A percentile compares a stretch with the other conserved stretches of the same genome.
phyloP scores from a whole-genome alignment of 2,797 vertebrate genomes.

The Nyctibius grandis region DNA sequence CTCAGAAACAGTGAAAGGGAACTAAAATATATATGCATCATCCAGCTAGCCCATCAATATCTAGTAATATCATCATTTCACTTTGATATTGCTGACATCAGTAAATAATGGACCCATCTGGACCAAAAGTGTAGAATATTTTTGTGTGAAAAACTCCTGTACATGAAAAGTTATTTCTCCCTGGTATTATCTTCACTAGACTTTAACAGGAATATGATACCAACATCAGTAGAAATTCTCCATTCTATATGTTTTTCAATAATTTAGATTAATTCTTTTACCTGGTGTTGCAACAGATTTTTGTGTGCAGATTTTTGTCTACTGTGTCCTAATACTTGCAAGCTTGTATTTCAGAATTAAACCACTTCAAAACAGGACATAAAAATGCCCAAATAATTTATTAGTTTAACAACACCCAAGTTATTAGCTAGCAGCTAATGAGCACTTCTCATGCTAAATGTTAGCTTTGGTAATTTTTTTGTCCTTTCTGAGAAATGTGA shows the following conservation, averaged over 20 bases:
- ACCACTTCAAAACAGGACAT: conserved; percentile 12
- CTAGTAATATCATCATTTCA: background rate
- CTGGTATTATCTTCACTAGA: background rate
- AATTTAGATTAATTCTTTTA: background rate
- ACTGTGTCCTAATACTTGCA: background rate
- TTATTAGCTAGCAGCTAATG: background rate
- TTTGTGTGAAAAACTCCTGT: background rate
- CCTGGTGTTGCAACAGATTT: background rate
- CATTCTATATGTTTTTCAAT: background rate
- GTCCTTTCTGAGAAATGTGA: background rate
- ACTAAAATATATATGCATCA: background rate
- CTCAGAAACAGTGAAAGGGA: background rate
- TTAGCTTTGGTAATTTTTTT: background rate
- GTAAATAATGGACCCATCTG: background rate
- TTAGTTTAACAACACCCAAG: conserved; percentile 13
- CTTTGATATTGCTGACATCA: background rate
- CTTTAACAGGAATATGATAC: background rate
- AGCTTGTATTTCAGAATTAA: conserved; percentile 1
- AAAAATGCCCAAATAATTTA: conserved; percentile 26
- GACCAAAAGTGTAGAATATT: rapidly evolving
- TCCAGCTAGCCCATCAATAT: background rate
- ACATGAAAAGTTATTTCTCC: background rate
- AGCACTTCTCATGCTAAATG: background rate
- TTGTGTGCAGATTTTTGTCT: background rate
- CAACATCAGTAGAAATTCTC: background rate